A percentile compares a stretch with the other conserved stretches of the same genome.
phyloP scores from a whole-genome alignment of 2,113 vertebrate genomes.

The Proterorhinus semilunaris region DNA sequence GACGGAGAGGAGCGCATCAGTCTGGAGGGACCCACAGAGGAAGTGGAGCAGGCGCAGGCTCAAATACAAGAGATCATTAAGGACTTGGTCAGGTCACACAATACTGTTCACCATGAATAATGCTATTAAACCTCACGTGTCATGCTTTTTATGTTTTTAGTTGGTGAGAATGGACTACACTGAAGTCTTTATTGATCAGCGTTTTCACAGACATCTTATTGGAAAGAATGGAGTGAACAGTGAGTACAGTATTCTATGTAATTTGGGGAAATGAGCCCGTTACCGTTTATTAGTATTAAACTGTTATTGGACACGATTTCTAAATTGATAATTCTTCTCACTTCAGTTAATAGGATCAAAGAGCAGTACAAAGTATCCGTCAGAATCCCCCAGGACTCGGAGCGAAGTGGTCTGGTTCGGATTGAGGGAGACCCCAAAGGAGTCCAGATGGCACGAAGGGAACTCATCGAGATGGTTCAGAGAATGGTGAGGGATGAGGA shows the following conservation, averaged over 20 bases:
- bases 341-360: slow-evolving; percentile 81
- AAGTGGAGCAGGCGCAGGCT: slow-evolving; percentile 78
- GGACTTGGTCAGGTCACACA: slow-evolving; percentile 69
- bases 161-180: slow-evolving; percentile 82
- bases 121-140: not conserved
- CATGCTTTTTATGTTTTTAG: slow-evolving; percentile 46
- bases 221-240: slow-evolving; percentile 81
- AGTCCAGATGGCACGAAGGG: slow-evolving; percentile 79
- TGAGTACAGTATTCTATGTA: slow-evolving; percentile 57
- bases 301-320: not conserved
- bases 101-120: not conserved
- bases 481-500: slow-evolving; percentile 76
- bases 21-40: slow-evolving; percentile 77
- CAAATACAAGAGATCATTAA: slow-evolving; percentile 82
- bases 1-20: slow-evolving; percentile 81
- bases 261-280: not conserved
- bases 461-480: slow-evolving; percentile 82
- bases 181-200: slow-evolving; percentile 79
- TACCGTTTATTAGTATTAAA: not conserved
- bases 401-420: slow-evolving; percentile 78
- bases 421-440: slow-evolving; percentile 84
- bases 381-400: slow-evolving; percentile 78
- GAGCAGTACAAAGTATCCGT: slow-evolving; percentile 83
- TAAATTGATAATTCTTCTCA: not conserved
- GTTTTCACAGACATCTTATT: slow-evolving; percentile 81